Conservation (phyloP, 35 echinoderm and acorn worm species). For the Apostichopus californicus region DNA sequence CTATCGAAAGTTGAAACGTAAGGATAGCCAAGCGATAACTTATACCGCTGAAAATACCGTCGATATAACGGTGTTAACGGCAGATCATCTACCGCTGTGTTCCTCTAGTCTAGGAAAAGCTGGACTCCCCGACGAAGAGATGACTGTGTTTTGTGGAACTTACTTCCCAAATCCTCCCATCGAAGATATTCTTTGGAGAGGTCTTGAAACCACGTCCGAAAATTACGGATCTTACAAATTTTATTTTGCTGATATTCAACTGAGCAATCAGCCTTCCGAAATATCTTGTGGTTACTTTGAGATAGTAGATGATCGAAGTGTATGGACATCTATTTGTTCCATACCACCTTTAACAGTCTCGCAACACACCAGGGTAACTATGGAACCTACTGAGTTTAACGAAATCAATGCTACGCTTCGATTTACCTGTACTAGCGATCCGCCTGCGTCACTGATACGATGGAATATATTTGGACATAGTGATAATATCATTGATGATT, state of each 20-base stretch:
- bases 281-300: conserved; percentile 20
- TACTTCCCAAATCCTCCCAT: neutral
- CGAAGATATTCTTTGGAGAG: conserved; percentile 29
- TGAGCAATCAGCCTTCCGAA: conserved; percentile 15
- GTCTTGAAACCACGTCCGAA: neutral
- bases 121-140: neutral
- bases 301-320: neutral
- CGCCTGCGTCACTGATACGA: conserved; percentile 4
- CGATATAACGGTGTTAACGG: neutral
- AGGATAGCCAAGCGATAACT: neutral
- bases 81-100: neutral
- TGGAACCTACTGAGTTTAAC: conserved; percentile 15
- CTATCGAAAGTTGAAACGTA: neutral
- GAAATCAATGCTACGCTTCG: conserved; percentile 21
- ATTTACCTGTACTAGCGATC: conserved; percentile 14
- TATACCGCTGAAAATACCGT: conserved; percentile 8
- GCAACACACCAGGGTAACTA: neutral
- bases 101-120: neutral
- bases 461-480: conserved; percentile 38
- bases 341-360: neutral
- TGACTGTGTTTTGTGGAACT: neutral
- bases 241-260: conserved; percentile 2
- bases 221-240: conserved; percentile 39
- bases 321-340: neutral
- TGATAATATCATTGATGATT: conserved; percentile 38